These are phyloP conservation scores for Nephila pilipes DNA, from an alignment of 1,140 invertebrate genomes.

Conservation along the genomic window DNA sequence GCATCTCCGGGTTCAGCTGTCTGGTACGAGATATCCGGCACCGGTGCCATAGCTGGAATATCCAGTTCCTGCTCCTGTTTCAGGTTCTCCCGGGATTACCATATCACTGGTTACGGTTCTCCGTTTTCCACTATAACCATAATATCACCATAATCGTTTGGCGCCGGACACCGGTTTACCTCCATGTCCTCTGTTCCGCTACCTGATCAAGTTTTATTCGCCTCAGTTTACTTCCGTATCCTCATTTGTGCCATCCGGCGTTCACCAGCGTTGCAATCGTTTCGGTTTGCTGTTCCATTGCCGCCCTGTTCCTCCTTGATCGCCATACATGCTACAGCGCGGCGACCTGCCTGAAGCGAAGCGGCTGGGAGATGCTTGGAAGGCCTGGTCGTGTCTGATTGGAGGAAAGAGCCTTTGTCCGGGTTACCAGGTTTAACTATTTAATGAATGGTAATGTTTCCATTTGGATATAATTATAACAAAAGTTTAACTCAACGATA, in stretches of 20 bases:
- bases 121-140: neutral
- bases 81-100: neutral
- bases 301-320: neutral
- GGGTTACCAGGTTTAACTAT: neutral
- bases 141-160: neutral
- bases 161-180: neutral
- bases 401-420: no score
- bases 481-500: neutral
- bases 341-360: neutral
- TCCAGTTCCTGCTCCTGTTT: neutral
- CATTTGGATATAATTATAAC: neutral
- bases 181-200: neutral
- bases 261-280: neutral
- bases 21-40: no score
- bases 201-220: neutral
- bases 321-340: neutral
- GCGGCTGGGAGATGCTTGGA: constrained; percentile 15
- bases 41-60: no score
- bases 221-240: neutral
- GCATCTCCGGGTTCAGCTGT: neutral
- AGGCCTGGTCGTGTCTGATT: no score
- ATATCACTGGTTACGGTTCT: neutral
- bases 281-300: neutral
- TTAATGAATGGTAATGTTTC: neutral
- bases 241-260: neutral